phyloP scores from a whole-genome alignment of 2,888 invertebrate species.

The Bugulina stolonifera region DNA sequence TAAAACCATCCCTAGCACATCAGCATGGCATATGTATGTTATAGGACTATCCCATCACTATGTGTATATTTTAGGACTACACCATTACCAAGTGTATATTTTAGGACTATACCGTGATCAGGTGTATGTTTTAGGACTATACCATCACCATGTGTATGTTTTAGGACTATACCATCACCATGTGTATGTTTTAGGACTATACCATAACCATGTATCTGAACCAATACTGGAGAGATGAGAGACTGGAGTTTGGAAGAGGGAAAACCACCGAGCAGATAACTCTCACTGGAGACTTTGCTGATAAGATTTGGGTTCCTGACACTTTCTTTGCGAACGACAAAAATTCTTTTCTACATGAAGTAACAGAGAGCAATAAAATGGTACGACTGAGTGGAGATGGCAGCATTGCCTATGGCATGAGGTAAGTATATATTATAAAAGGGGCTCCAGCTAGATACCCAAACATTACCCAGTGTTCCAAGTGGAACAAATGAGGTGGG shows the following conservation, averaged over 20 bases:
- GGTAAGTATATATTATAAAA: too few relatives aligned
- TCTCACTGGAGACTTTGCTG: slow-evolving; percentile 91
- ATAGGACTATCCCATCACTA: too few relatives aligned
- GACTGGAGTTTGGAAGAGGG: slow-evolving; percentile 72
- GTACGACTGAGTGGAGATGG: slow-evolving; percentile 89
- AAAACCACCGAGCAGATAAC: slow-evolving; percentile 73
- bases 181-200: slow-evolving; percentile 97
- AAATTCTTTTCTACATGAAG: slow-evolving; percentile 94
- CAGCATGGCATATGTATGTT: too few relatives aligned
- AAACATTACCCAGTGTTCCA: too few relatives aligned
- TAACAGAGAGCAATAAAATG: slow-evolving; percentile 95
- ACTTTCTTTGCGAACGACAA: slow-evolving; percentile 99
- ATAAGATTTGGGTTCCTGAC: slow-evolving; percentile 98
- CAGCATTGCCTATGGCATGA: slow-evolving; percentile 93
- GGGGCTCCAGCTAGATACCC: too few relatives aligned
- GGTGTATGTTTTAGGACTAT: too few relatives aligned
- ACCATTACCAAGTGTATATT: too few relatives aligned
- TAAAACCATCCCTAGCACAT: too few relatives aligned
- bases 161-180: slow-evolving; percentile 97
- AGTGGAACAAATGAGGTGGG: too few relatives aligned
- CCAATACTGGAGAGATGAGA: slow-evolving; percentile 97
- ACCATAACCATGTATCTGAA: slow-evolving; percentile 97
- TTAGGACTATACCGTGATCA: too few relatives aligned
- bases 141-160: too few relatives aligned
- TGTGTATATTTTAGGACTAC: too few relatives aligned